Evolutionary conservation across 2,113 vertebrate species (phyloP).

Genomic region (Saimiri boliviensis): DNA sequence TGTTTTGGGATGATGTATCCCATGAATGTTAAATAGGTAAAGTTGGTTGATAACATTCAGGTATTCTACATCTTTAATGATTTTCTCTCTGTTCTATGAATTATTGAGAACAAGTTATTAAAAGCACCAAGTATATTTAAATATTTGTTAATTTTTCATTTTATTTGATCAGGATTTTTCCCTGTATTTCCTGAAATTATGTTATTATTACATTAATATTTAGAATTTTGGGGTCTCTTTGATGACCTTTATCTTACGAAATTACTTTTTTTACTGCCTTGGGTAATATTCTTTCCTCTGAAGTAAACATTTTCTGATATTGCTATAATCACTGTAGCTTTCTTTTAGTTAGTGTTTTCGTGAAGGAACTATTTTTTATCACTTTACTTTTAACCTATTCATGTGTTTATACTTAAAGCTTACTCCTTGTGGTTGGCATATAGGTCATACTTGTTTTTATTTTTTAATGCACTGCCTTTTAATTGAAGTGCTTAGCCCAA

Average conservation of each 20-base stretch:
- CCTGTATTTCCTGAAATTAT: not conserved
- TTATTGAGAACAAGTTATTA: not conserved
- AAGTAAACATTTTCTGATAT: not conserved
- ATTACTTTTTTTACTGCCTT: not conserved
- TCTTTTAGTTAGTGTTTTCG: not conserved
- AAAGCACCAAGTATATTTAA: not conserved
- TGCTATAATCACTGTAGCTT: not conserved
- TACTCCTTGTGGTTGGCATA: not conserved
- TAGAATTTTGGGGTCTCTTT: not conserved
- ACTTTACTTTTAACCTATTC: not conserved
- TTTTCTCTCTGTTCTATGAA: not conserved
- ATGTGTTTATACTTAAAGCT: not conserved
- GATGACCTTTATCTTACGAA: not conserved
- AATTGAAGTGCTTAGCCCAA: not conserved
- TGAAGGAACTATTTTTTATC: not conserved
- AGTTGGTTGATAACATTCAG: not conserved
- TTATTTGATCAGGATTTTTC: not conserved
- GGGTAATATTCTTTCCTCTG: not conserved
- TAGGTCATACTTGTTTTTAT: not conserved
- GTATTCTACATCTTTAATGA: not conserved
- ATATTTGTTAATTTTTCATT: not conserved
- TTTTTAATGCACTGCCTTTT: not conserved
- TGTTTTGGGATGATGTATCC: not conserved
- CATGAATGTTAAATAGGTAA: not conserved
- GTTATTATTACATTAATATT: not conserved